Evolutionary conservation across 2,797 vertebrate species (phyloP), one percentile per base, ranked within the genome.

Genomic region (Natrix natrix): DNA sequence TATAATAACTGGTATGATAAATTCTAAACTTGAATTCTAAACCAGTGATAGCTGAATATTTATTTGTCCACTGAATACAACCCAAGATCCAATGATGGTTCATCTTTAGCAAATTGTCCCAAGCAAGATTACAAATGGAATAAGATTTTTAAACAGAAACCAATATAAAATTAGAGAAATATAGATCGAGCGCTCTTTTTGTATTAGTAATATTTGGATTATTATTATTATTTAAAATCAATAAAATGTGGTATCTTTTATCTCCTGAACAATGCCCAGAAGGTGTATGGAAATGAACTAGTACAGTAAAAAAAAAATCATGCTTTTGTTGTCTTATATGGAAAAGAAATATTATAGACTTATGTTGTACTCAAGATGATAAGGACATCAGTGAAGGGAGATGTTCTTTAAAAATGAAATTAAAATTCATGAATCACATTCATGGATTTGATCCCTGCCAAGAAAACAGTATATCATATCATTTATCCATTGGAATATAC

Each of bases 241-340:
- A n/a, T 83, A 8, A 0, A 56, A 48, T 89, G 43, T 93, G 17
- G 2, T 86, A 32, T 66, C 59, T 94, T 37, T 1, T 26, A 12
- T 94, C 32, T 87, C 16, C 89, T 92, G 94, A 94, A 93, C 93
- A 1, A 0, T 54, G 11, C 91, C 95, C 59, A 83, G 89, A 92
- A 90, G 16, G 7, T 55, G 52, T 86, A 28, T 20, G n/a, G 1
- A 17, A 86, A 88, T 57, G 74, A 89, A 90, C 32, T n/a, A 12
- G 1, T 52, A 2, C 8, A 83, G 20, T 83, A 83, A 83, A 83
- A 43, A 43, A 89, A 56, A 90, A n/a, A 61, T 88, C 55, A 74
- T 14, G n/a, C 54, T 92, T 91, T 94, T 11, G 2, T 10, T 93
- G 26, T 91, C 89, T 59, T 93, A 28, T 63, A 78, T 83, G 89